phyloP scores from a whole-genome alignment of 2,888 invertebrate species.

The Schizaphis graminum region DNA sequence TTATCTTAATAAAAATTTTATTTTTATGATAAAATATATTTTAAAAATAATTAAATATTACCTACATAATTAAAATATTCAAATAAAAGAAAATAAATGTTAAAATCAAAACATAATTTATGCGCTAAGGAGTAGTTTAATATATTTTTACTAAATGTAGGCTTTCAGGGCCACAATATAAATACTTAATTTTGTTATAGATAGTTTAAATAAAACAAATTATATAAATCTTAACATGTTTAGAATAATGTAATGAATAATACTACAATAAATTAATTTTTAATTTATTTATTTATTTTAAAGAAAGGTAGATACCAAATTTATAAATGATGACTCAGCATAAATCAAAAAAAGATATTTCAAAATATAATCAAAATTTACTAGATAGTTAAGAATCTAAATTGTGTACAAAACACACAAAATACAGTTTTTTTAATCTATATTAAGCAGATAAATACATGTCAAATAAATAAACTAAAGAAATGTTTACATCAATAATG shows the following conservation, averaged over 20 bases:
- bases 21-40: neutral
- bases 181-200: neutral
- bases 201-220: neutral
- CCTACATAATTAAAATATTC: neutral
- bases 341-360: neutral
- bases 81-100: neutral
- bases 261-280: neutral
- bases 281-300: neutral
- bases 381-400: neutral
- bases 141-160: constrained; percentile 7
- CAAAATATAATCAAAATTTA: neutral
- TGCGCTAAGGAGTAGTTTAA: neutral
- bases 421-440: neutral
- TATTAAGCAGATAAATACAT: neutral
- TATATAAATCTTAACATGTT: neutral
- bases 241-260: neutral
- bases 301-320: neutral
- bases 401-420: neutral
- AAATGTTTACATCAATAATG: neutral
- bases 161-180: constrained; percentile 20
- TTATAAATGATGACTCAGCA: neutral
- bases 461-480: neutral
- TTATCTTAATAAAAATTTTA: neutral
- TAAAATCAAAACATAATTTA: neutral
- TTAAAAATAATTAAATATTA: neutral